Percentiles rank a stretch among this genome's conserved stretches.
These are phyloP conservation scores for Sturnus vulgaris DNA, from an alignment of 2,113 vertebrate species.

Conservation along the genomic window DNA sequence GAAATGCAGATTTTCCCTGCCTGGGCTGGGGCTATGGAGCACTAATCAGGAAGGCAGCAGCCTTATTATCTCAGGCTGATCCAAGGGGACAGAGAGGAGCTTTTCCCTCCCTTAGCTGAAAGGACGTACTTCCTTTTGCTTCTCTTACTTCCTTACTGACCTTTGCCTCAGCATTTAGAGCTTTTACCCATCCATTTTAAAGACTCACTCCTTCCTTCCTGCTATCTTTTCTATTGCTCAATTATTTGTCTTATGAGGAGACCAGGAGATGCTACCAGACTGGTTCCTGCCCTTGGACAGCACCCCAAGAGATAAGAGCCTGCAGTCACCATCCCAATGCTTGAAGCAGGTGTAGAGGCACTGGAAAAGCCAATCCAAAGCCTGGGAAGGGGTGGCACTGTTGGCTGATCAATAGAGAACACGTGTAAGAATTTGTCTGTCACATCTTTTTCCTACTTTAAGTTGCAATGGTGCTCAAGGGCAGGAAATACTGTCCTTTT, in stretches of 20 bases:
- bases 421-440: background rate
- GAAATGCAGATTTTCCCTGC: slow-evolving; percentile 59
- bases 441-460: background rate
- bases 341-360: background rate
- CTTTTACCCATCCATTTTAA: background rate
- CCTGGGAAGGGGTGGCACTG: background rate
- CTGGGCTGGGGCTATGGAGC: slow-evolving; percentile 8
- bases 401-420: background rate
- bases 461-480: background rate
- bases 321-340: background rate
- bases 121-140: slow-evolving; percentile 3
- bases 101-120: background rate
- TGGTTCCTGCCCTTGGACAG: background rate
- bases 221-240: background rate
- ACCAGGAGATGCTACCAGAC: background rate
- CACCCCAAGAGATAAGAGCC: background rate
- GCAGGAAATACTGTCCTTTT: background rate
- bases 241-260: background rate
- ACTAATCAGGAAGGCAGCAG: slow-evolving; percentile 49
- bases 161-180: background rate
- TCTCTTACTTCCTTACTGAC: background rate
- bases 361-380: background rate
- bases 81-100: slow-evolving; percentile 19
- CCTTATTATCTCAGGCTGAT: slow-evolving; percentile 34
- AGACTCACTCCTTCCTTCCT: background rate